These are phyloP conservation scores for Trachelipus rathkii DNA, from an alignment of 1,140 invertebrate species.

Conservation along the genomic window DNA sequence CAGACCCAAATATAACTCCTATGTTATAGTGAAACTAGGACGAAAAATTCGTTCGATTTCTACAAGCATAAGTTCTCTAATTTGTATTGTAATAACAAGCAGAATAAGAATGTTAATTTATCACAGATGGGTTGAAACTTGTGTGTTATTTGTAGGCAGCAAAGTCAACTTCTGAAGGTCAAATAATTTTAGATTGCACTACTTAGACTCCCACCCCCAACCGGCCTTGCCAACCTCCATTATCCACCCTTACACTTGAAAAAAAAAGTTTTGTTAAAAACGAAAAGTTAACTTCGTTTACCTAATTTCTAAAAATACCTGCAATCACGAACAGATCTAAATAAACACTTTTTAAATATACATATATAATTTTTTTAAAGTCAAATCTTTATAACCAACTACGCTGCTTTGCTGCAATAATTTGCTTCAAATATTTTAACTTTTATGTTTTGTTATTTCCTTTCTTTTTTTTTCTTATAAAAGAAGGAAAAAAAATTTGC, in stretches of 20 bases:
- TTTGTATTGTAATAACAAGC: constrained; percentile 7
- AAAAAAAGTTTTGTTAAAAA: not conserved
- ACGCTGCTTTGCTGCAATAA: too few species aligned
- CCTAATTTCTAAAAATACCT: not conserved
- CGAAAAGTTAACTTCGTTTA: not conserved
- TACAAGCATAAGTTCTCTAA: constrained; percentile 4
- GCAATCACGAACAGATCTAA: not conserved
- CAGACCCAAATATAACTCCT: not conserved
- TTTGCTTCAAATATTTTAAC: too few species aligned
- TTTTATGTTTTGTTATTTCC: too few species aligned
- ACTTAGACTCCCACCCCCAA: not conserved
- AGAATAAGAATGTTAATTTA: constrained; percentile 34
- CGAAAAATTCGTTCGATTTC: not conserved
- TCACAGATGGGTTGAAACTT: constrained; percentile 45
- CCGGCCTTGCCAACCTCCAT: too few species aligned
- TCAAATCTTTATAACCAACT: too few species aligned
- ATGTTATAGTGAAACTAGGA: not conserved
- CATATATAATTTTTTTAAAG: too few species aligned
- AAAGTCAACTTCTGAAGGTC: constrained; percentile 40
- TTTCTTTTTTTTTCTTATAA: too few species aligned
- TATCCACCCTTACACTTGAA: not conserved
- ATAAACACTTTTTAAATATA: not conserved
- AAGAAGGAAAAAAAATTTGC: too few species aligned
- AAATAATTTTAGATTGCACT: not conserved
- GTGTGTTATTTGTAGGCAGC: constrained; percentile 46